Base-by-base conservation (phyloP, 2,797 vertebrate genomes). In the Neosilurus mollespiculum region DNA sequence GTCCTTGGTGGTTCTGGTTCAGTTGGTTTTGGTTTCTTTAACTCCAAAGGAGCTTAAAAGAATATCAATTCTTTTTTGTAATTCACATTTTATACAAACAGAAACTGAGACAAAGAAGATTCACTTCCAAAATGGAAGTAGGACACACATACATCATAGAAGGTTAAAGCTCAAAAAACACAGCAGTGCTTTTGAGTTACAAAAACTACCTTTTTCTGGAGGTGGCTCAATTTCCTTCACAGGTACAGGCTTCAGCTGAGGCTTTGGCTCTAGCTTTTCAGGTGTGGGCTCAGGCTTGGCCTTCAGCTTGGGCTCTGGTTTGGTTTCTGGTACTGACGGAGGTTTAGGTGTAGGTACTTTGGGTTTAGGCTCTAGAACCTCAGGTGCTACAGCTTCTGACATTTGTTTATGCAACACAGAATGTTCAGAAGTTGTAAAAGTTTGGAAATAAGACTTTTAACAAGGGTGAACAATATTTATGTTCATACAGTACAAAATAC, bases 171-270 rank as follows among this genome's bases (percentile, higher is more conserved):
- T 43, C 61, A 86, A 71, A 79, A 34, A n/a, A 83, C 37, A 54
- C 61, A 86, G 72, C 22, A 83, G 18, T 37, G n/a, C 85, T 53
- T 12, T 81, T 24, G 69, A 73, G 18, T 65, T 30, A 81, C 66
- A 88, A 86, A 62, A 90, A 83, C 82, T 97, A 99, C 98, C 96
- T 98, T 95, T 94, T 81, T 93, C 88, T 86, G 93, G 91, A 54
- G 90, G 92, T 4, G 90, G 82, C 61, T 90, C 93, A 15, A 92
- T 85, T 89, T 94, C 95, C 93, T 92, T 91, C 59, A 83, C 58
- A 15, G 84, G 72, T 9, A 15, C 87, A 4, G 87, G 87, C 86
- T 92, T 90, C 61, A 83, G 73, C 71, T 91, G 86, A 34, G 90
- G 87, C 81, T 91, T 85, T 24, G 81, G 67, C 75, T 90, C 86